Evolutionary conservation across 2,888 invertebrate species (phyloP), one percentile per base, ranked within the genome.

Genomic region (Drosophila histrio): DNA sequence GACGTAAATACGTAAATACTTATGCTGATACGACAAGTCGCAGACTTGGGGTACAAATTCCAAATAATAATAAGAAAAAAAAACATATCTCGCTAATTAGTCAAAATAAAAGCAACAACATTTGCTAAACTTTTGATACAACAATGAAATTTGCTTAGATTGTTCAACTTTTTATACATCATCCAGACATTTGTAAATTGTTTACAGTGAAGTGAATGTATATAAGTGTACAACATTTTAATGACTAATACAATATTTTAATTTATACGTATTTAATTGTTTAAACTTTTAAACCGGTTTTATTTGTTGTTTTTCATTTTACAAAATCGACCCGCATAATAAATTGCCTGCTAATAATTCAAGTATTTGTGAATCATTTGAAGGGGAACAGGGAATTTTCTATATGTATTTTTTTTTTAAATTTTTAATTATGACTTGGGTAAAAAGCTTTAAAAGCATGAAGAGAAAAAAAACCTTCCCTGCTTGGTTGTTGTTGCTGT

Each of bases 1-100:
- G 58, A 70, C 73, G 47, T 47, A 6, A 21, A 34, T 30, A 19
- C 15, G 6, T 19, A 34, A 2, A 6, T 34, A 36, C 7, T 8
- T 28, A 28, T 28, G 26, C 46, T 19, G 28, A 19, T 28, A 30
- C 21, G 47, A 6, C 15, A 11, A 15, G 36, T 26, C 30, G 30
- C 17, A 11, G 8, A 19, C n/a, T 38, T 26, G 36, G 19, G 30
- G 52, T 52, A 21, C 52, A 39, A 52, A 52, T 52, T 52, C 39
- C 52, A 52, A 28, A 11, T 13, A 8, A 11, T 7, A 9, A 22
- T 26, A 8, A 24, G 2, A 30, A 30, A 30, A 30, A 39, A 24
- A 7, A n/a, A 41, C 19, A 34, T 36, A 13, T 47, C 13, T 5
- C 32, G 24, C 34, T 24, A 50, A 36, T 50, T 39, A 13, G 38